These are phyloP conservation scores for Cataglyphis hispanica DNA, from an alignment of 1,140 invertebrate genomes.

Conservation along the genomic window DNA sequence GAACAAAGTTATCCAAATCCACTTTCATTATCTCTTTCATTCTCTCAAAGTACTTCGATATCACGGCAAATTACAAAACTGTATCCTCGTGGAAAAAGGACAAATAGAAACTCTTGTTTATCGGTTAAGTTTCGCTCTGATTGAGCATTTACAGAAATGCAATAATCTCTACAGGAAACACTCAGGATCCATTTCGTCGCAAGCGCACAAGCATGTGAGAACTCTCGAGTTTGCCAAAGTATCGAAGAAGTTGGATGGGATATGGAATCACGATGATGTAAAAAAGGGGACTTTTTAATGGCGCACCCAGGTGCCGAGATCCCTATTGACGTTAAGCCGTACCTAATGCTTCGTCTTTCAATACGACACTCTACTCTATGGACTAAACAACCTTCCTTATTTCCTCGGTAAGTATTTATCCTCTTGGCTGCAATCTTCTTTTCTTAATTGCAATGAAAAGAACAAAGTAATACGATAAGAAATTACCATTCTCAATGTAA, in stretches of 20 bases:
- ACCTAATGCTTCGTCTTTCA: conserved; percentile 49
- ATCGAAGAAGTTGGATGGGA: conserved; percentile 53
- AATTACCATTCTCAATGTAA: neutral
- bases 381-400: conserved; percentile 28
- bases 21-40: neutral
- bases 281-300: conserved; percentile 67
- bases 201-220: conserved; percentile 29
- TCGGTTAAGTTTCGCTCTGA: neutral
- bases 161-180: conserved; percentile 1
- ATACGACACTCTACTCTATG: neutral
- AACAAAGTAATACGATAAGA: neutral
- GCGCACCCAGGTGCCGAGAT: conserved; percentile 59
- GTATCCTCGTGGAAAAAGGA: conserved; percentile 10
- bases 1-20: neutral
- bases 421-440: conserved; percentile 41
- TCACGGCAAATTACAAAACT: neutral
- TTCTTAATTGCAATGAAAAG: conserved; percentile 24
- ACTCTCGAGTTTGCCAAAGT: conserved; percentile 23
- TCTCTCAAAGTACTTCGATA: neutral
- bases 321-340: conserved; percentile 52
- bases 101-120: conserved; percentile 6
- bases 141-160: neutral
- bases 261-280: conserved; percentile 40
- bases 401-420: conserved; percentile 29
- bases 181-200: conserved; percentile 33